Evolutionary conservation across 2,797 vertebrate species (phyloP).

Genomic region (Tragopan temminckii): DNA sequence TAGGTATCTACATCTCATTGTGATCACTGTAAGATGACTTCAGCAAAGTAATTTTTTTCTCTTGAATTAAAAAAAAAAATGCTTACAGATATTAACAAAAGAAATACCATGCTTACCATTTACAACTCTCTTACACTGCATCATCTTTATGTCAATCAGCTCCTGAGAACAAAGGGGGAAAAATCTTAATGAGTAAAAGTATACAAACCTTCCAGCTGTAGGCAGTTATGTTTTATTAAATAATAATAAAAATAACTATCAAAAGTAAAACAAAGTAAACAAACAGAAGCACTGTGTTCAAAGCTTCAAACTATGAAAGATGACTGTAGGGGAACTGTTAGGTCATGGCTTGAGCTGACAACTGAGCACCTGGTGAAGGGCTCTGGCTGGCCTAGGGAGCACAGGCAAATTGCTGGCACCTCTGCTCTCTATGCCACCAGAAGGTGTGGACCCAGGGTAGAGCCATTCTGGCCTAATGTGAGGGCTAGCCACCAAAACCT

Average conservation of each 20-base stretch:
- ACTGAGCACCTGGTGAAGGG: too few relatives aligned
- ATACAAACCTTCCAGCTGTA: neutral
- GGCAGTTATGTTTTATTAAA: neutral
- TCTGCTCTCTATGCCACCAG: too few relatives aligned
- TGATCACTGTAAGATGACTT: neutral
- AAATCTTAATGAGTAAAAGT: neutral
- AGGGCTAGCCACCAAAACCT: too few relatives aligned
- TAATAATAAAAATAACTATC: neutral
- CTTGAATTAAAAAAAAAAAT: neutral
- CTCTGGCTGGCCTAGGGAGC: too few relatives aligned
- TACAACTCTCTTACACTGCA: slow-evolving; percentile 89
- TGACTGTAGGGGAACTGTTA: too few relatives aligned
- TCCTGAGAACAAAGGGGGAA: slow-evolving; percentile 83
- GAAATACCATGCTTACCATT: slow-evolving; percentile 85
- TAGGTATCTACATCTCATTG: neutral
- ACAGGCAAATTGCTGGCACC: too few relatives aligned
- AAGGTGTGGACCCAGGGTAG: too few relatives aligned
- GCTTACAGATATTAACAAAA: neutral
- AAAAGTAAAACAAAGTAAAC: neutral
- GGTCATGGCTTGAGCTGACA: too few relatives aligned
- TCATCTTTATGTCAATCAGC: slow-evolving; percentile 96
- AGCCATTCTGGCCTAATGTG: too few relatives aligned
- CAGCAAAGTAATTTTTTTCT: neutral
- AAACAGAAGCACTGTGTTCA: too few relatives aligned
- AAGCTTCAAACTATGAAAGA: too few relatives aligned